phyloP scores from a whole-genome alignment of 2,797 vertebrate genomes.

The Spinibarbus caldwelli region DNA sequence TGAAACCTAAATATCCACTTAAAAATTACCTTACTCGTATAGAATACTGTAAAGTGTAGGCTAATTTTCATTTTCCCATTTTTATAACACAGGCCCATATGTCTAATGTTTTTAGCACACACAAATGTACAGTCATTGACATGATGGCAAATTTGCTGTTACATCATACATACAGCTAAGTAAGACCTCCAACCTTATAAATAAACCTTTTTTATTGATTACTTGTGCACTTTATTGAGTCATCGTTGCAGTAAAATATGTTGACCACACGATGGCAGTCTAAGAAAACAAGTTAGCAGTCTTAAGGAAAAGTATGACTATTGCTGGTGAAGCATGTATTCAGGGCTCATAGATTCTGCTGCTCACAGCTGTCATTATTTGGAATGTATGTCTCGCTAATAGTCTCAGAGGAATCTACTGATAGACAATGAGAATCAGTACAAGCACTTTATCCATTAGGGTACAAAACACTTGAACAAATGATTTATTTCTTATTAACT shows the following conservation, averaged over 20 bases:
- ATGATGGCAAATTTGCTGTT: neutral
- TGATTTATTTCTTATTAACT: neutral
- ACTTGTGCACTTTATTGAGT: neutral
- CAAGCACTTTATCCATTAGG: neutral
- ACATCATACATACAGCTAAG: neutral
- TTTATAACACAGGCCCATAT: neutral
- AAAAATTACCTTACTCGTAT: neutral
- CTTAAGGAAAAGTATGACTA: neutral
- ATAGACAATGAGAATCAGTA: neutral
- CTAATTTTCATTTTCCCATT: neutral
- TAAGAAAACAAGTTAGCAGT: constrained; percentile 34
- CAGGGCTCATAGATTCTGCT: too few relatives aligned
- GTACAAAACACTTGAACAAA: neutral
- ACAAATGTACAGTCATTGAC: too few relatives aligned
- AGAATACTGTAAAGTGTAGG: neutral
- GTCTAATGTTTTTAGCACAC: neutral
- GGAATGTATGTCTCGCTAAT: neutral
- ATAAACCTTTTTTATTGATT: neutral
- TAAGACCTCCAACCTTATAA: too few relatives aligned
- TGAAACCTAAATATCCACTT: neutral
- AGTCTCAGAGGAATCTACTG: neutral
- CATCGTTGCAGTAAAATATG: constrained; percentile 25
- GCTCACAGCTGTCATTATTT: too few relatives aligned
- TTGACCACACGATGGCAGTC: constrained; percentile 67
- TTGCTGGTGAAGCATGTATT: neutral